Base-by-base conservation (phyloP, 2,888 invertebrate species). In the Plagodis dolabraria region DNA sequence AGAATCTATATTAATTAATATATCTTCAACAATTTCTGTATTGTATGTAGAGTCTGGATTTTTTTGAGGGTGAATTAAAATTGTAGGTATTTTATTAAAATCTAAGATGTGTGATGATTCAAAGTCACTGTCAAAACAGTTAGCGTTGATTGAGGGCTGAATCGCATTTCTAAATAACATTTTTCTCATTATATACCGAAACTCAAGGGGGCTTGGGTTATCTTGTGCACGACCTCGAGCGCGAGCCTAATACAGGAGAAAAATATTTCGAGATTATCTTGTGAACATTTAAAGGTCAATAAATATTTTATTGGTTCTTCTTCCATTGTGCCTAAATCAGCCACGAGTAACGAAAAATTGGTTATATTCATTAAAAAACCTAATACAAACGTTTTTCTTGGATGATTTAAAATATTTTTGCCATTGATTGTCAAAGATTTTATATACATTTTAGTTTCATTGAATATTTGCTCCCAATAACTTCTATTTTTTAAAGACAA, bases 121-220 rank as follows among this genome's bases (percentile, higher is more conserved):
- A 22, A 22, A 22, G 22, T 22, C 22, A 22, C 22, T 22, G 22
- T 22, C 22, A 22, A 22, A 1, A 38, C 38, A 38, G 38, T 38
- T 38, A 8, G 38, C 38, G 9, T 57, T 61, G 11, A 57, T 53
- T 44, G 53, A 53, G 36, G 57, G 56, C 47, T 47, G 38, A 12
- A 61, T 57, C 43, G 50, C 53, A 49, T 61, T 61, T 46, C 61
- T 49, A 61, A 61, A 61, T 47, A 57, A 51, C 44, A 63, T 47
- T 47, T 60, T 63, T 47, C 57, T 42, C 52, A 60, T 51, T 47
- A 47, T 60, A 50, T 46, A 59, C 47, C 47, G 42, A 59, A 63
- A 59, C 33, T 63, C 42, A 54, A 60, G 48, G 5, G 42, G 10
- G n/a, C 10, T 11, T 10, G 42, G 42, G 11, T 63, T 63, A 40